Evolutionary conservation across 1,140 invertebrate species (phyloP), one percentile per base, ranked within the genome.

Genomic region (Drosophila prosaltans): DNA sequence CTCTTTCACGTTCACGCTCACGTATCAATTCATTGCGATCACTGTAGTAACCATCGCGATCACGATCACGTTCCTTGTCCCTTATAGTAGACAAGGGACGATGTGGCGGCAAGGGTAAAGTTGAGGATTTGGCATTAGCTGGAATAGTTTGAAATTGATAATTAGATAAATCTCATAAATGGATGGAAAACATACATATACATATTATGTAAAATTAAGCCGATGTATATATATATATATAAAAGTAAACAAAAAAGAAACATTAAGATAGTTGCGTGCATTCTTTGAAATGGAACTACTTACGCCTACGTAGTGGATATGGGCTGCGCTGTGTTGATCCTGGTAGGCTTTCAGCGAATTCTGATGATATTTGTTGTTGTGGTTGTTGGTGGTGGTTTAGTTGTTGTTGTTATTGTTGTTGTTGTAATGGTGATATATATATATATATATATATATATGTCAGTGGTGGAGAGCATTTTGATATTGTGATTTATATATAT

Each of bases 271-370:
- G 41, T 69, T 72, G 78, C 74, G 74, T 83, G 84, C 77, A 69
- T 16, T 74, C 36, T 51, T 68, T 63, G 59, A 55, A 67, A 88
- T 86, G 83, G 83, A 84, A 89, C 84, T 92, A 95, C 95, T 96
- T 94, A 97, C 96, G 94, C 94, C 96, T 94, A 92, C 96, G 94
- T 72, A 95, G 94, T 88, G 95, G 95, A 93, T 97, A 96, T 69
- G 96, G 96, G 92, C 96, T 97, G 85, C 96, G 95, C 93, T 96
- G 95, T 92, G 95, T 96, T 78, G 96, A 95, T 89, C 95, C 94
- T 65, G 96, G 96, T 92, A 97, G 93, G 93, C 96, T 97, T 93
- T 97, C 96, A 74, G 96, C 96, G 92, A 97, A 96, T 94, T 97
- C 96, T 97, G 88, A 86, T 90, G 71, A 80, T 82, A 59, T 66